Percentiles rank a stretch among this genome's conserved stretches.
These are phyloP conservation scores for Colostygia pectinataria DNA, from an alignment of 2,888 invertebrate genomes.

Conservation along the genomic window DNA sequence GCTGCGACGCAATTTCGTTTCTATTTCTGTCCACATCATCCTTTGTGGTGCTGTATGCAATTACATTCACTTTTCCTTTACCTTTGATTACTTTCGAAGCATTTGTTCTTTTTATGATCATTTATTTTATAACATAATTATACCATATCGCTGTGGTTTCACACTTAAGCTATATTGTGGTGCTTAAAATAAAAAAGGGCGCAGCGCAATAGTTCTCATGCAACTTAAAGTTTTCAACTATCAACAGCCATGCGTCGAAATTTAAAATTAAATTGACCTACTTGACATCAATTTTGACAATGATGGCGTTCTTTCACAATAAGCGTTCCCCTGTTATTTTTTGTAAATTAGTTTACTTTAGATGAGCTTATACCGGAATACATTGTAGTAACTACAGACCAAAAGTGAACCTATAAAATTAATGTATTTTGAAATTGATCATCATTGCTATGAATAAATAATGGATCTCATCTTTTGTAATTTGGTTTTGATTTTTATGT, in stretches of 20 bases:
- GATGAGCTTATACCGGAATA: constrained; percentile 20
- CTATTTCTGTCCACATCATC: constrained; percentile 61
- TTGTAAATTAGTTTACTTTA: constrained; percentile 28
- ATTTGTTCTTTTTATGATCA: constrained; percentile 43
- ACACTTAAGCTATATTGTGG: constrained; percentile 21
- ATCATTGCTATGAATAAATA: too few relatives aligned
- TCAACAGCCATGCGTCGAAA: not conserved
- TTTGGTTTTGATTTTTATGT: too few relatives aligned
- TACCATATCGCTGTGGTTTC: constrained; percentile 39
- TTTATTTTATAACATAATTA: constrained; percentile 57
- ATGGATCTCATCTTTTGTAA: too few relatives aligned
- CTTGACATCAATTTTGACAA: constrained; percentile 27
- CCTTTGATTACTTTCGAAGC: constrained; percentile 56
- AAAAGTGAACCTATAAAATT: too few relatives aligned
- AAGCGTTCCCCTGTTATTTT: constrained; percentile 23
- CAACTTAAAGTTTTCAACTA: constrained; percentile 3
- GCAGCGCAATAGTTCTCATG: not conserved
- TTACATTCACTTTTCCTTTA: constrained; percentile 56
- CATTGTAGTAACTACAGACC: constrained; percentile 12
- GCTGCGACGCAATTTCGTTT: constrained; percentile 67
- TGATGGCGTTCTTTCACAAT: constrained; percentile 34
- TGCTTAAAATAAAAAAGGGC: constrained; percentile 17
- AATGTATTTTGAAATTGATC: too few relatives aligned
- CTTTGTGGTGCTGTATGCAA: constrained; percentile 62
- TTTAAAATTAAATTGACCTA: constrained; percentile 18